Evolutionary conservation across 1,140 invertebrate species (phyloP).

Genomic region (Neodiprion lecontei): DNA sequence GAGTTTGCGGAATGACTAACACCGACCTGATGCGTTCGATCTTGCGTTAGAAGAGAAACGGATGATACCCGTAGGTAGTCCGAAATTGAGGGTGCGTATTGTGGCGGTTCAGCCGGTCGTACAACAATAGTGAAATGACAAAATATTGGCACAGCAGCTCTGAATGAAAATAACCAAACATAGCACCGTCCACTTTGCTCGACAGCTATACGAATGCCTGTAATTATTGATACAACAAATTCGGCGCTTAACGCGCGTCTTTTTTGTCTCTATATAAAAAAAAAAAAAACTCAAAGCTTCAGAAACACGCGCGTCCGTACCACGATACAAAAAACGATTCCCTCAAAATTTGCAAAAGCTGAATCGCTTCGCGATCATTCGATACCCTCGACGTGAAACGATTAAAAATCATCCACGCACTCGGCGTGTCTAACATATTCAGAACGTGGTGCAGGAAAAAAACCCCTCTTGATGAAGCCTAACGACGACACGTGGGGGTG

Average conservation of each 20-base stretch:
- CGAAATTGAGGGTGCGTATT: neutral
- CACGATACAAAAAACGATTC: no score
- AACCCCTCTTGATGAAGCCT: slow-evolving; percentile 27
- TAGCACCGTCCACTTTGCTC: neutral
- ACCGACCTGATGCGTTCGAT: no score
- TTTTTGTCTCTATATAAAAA: no score
- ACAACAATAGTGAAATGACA: slow-evolving; percentile 35
- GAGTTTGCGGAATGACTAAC: no score
- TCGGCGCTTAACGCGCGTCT: no score
- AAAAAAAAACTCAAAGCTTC: no score
- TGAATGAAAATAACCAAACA: slow-evolving; percentile 11
- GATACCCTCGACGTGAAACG: neutral
- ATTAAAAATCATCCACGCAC: slow-evolving; percentile 30
- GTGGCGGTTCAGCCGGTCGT: neutral
- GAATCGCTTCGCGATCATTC: neutral
- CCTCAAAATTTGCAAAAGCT: neutral
- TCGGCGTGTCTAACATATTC: slow-evolving; percentile 51
- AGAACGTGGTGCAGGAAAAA: slow-evolving; percentile 34
- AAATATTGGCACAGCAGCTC: slow-evolving; percentile 38
- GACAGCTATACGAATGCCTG: neutral
- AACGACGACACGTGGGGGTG: slow-evolving; percentile 34
- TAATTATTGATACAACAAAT: neutral
- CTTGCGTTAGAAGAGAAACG: neutral
- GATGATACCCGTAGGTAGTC: neutral
- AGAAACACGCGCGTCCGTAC: no score